phyloP scores from a whole-genome alignment of 2,797 vertebrate genomes.

The Petrocephalus schoutedeni region DNA sequence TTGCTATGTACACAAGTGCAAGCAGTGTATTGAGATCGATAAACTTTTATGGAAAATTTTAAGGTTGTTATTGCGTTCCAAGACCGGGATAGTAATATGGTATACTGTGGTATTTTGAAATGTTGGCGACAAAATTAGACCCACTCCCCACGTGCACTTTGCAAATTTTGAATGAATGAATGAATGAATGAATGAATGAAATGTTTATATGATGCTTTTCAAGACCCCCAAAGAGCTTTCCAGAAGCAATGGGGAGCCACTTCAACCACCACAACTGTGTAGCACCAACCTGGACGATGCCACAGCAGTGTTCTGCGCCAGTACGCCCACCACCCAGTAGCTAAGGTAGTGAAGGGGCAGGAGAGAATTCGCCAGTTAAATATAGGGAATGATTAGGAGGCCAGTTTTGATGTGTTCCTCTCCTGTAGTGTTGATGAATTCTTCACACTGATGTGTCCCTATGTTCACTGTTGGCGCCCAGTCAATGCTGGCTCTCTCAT shows the following conservation, averaged over 20 bases:
- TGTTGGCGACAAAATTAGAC: background rate
- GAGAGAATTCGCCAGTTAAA: too few relatives aligned
- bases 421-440: background rate
- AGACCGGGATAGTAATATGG: background rate
- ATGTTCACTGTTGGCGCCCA: background rate
- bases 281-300: too few relatives aligned
- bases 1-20: background rate
- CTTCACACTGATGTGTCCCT: background rate
- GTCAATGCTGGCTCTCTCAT: background rate
- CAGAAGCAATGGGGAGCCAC: too few relatives aligned
- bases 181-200: too few relatives aligned
- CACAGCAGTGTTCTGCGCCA: too few relatives aligned
- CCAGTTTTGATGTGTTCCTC: background rate
- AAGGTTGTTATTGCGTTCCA: background rate
- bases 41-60: background rate
- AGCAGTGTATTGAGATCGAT: background rate
- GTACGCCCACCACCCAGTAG: too few relatives aligned
- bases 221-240: too few relatives aligned
- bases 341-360: too few relatives aligned
- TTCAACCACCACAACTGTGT: too few relatives aligned
- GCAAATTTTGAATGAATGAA: background rate
- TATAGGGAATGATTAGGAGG: too few relatives aligned
- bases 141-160: background rate
- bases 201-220: too few relatives aligned
- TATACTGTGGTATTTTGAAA: background rate